Evolutionary conservation across 1,140 invertebrate species (phyloP), one percentile per base, ranked within the genome.

Genomic region (Palaemon carinicauda): DNA sequence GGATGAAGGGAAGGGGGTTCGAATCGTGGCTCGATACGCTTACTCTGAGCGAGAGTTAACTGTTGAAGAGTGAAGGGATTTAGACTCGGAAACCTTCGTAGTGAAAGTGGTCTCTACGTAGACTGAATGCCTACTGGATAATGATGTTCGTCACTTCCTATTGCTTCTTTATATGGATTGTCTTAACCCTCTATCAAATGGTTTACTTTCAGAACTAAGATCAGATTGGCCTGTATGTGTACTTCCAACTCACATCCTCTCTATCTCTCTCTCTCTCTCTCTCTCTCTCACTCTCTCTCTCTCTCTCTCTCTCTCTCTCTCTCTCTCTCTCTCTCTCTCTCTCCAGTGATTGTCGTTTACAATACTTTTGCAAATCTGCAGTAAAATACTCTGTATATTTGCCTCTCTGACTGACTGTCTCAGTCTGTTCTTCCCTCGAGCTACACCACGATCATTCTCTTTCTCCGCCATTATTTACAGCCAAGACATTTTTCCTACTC

Each of bases 271-370:
- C 75, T 78, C 75, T 78, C 75, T 78, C 75, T 78, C 75, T 78
- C 75, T 78, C 75, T 78, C 51, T 78, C 75, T 78, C 75, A 52
- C 75, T 53, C 41, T 74, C 73, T 74, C 73, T 74, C 73, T 74
- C 73, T 74, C 73, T 74, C 73, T 41, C 33, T 69, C 60, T 69
- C 60, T 69, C 60, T 69, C 60, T 69, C 60, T n/a, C 12, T 74
- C 73, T 74, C 73, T 74, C 73, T 74, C 73, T 74, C 73, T 74
- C 73, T 41, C 33, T 69, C 60, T 69, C 60, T 69, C 60, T 69
- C 60, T 69, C 60, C n/a, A n/a, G n/a, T n/a, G n/a, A n/a, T n/a
- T n/a, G n/a, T n/a, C n/a, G n/a, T n/a, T 12, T 41, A 10, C 12
- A 2, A 41, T 41, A 10, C 9, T 9, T 4, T 41, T 2, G 41